Evolutionary conservation across 2,888 invertebrate genomes (phyloP).

Genomic region (Serripes groenlandicus): DNA sequence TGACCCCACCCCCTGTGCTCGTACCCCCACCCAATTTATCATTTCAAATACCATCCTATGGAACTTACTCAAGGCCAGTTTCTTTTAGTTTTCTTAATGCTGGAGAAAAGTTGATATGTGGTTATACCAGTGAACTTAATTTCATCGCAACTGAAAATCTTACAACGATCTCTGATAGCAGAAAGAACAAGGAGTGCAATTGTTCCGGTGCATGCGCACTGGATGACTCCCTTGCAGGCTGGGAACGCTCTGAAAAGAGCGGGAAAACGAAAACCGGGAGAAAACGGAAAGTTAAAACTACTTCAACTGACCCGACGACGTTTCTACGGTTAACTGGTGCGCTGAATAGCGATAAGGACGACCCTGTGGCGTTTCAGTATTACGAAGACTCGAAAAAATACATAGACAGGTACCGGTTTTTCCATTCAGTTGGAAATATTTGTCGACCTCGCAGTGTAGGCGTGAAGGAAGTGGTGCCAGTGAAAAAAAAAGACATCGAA

Average conservation of each 20-base stretch:
- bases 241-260: conserved; percentile 33
- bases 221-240: conserved; percentile 39
- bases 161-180: conserved; percentile 1
- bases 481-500: conserved; percentile 17
- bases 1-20: conserved; percentile 37
- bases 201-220: conserved; percentile 24
- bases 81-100: conserved; percentile 43
- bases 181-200: conserved; percentile 18
- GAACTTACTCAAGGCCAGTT: conserved; percentile 33
- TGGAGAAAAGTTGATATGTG: conserved; percentile 38
- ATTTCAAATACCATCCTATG: background rate
- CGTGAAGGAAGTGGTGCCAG: conserved; percentile 8
- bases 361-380: conserved; percentile 50
- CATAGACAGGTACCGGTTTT: conserved; percentile 63
- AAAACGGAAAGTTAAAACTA: conserved; percentile 23
- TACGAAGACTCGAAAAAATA: conserved; percentile 48
- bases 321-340: conserved; percentile 44
- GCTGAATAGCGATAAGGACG: background rate
- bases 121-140: conserved; percentile 15
- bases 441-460: conserved; percentile 39
- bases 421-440: conserved; percentile 58
- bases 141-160: background rate
- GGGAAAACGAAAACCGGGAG: conserved; percentile 36
- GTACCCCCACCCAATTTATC: conserved; percentile 21
- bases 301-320: conserved; percentile 15